Conservation (phyloP, 1,140 invertebrate genomes). For the Monomorium pharaonis region DNA sequence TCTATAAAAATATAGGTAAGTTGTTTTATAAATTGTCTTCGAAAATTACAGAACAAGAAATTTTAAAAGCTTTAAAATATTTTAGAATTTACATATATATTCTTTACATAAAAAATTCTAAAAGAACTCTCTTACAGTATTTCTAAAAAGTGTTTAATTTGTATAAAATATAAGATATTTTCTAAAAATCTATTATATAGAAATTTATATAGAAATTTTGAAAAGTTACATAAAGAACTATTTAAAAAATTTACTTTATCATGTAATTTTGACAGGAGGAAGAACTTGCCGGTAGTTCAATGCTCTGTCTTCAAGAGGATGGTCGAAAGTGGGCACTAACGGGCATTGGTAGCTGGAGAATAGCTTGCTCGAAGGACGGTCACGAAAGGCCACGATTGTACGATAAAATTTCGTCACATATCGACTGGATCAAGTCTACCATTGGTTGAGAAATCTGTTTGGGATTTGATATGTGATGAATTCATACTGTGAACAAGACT, state of each 20-base stretch:
- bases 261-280: conserved; percentile 88
- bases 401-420: conserved; percentile 91
- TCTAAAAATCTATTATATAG: too few relatives aligned
- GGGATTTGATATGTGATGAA: background rate
- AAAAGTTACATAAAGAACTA: too few relatives aligned
- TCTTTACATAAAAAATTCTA: too few relatives aligned
- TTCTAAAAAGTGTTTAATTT: too few relatives aligned
- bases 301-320: conserved; percentile 90
- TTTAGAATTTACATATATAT: too few relatives aligned
- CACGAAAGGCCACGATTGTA: conserved; percentile 92
- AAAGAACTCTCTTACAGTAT: too few relatives aligned
- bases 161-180: too few relatives aligned
- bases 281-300: conserved; percentile 93
- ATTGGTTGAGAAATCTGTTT: conserved; percentile 81
- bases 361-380: conserved; percentile 90
- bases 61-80: too few relatives aligned
- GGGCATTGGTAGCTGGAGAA: conserved; percentile 93
- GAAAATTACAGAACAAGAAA: too few relatives aligned
- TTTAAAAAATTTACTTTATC: background rate
- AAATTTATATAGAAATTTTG: too few relatives aligned
- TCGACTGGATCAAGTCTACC: conserved; percentile 92
- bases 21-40: too few relatives aligned
- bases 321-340: conserved; percentile 89
- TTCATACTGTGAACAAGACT: conserved; percentile 33
- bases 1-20: too few relatives aligned